phyloP scores from a whole-genome alignment of 2,888 invertebrate genomes.

The Meandrusa payeni region DNA sequence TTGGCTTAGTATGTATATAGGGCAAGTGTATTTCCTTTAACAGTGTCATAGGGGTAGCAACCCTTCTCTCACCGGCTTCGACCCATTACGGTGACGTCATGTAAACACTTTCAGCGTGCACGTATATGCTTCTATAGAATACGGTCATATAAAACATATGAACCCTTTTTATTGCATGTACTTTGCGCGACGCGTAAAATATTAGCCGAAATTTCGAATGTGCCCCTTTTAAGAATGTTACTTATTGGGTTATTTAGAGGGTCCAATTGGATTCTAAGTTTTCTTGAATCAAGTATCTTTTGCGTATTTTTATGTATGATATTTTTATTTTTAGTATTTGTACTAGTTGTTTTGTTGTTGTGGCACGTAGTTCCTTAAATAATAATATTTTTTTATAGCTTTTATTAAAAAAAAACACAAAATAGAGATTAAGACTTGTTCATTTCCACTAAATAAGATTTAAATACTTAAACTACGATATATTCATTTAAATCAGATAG shows the following conservation, averaged over 20 bases:
- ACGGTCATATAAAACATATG: constrained; percentile 12
- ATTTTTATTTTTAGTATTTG: too few species aligned
- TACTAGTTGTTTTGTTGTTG: too few species aligned
- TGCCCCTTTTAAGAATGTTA: constrained; percentile 11
- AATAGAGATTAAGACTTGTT: too few species aligned
- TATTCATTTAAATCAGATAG: too few species aligned
- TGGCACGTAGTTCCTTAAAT: too few species aligned
- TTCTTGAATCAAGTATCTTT: too few species aligned
- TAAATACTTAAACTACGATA: too few species aligned
- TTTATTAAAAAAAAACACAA: too few species aligned
- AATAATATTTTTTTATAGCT: too few species aligned
- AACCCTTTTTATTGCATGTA: constrained; percentile 25
- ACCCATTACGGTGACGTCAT: constrained; percentile 51
- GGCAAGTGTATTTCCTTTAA: constrained; percentile 13
- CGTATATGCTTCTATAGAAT: constrained; percentile 25
- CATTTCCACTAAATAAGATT: too few species aligned
- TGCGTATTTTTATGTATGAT: too few species aligned
- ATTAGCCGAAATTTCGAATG: constrained; percentile 15
- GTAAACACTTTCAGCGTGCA: constrained; percentile 54
- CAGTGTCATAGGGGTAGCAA: constrained; percentile 27
- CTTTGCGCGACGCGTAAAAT: constrained; percentile 20
- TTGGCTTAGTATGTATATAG: neutral
- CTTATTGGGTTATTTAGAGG: neutral
- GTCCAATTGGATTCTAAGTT: constrained; percentile 3
- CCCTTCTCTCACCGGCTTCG: constrained; percentile 36